A percentile compares a stretch with the other conserved stretches of the same genome.
Conservation (phyloP, 2,113 vertebrate genomes). For the Mystacornis crossleyi region DNA sequence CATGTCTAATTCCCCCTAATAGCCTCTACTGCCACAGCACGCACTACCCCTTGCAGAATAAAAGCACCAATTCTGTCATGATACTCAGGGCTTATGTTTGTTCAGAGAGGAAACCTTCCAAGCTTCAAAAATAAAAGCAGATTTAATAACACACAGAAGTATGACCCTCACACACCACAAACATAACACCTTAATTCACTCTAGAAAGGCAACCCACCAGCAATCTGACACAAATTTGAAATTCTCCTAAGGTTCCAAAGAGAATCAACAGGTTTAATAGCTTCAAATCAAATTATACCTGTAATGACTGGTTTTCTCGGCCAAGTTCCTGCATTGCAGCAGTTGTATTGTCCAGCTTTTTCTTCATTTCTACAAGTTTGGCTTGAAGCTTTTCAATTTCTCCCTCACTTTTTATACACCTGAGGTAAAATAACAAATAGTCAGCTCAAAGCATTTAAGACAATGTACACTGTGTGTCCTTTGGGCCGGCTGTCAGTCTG, state of each 20-base stretch:
- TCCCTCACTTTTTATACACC: constrained; percentile 95
- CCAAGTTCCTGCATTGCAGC: constrained; percentile 98
- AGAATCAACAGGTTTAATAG: background rate
- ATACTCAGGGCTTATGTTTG: background rate
- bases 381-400: constrained; percentile 98
- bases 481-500: background rate
- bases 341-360: constrained; percentile 95
- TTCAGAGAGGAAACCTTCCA: background rate
- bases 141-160: background rate
- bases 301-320: constrained; percentile 95
- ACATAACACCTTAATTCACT: background rate
- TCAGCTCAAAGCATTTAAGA: background rate
- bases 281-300: constrained; percentile 76
- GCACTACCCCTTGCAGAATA: background rate
- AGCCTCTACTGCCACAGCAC: background rate
- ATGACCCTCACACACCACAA: background rate
- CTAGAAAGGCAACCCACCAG: background rate
- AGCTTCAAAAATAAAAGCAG: background rate
- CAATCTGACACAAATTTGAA: background rate
- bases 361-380: constrained; percentile 90
- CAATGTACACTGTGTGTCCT: background rate
- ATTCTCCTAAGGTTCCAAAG: background rate
- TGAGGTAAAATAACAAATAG: constrained; percentile 42
- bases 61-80: background rate
- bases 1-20: background rate